Percentiles rank a stretch among this genome's conserved stretches.
These are phyloP conservation scores for Stomatorhinus walkeri DNA, from an alignment of 2,797 vertebrate genomes.

Conservation along the genomic window DNA sequence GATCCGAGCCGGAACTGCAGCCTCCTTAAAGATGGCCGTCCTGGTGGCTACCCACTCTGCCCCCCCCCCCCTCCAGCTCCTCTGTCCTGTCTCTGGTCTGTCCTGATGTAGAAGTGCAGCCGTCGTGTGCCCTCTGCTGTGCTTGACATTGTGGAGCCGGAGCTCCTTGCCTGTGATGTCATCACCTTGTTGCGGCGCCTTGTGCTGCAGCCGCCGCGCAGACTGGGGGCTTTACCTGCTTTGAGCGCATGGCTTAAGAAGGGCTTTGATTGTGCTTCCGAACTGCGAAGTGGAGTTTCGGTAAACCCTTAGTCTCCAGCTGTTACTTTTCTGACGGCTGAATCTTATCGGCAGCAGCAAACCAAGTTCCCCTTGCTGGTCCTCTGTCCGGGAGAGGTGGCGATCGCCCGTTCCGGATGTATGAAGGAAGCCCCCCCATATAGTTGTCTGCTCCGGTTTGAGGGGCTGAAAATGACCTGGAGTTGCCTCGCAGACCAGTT, in stretches of 20 bases:
- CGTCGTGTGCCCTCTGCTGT: background rate
- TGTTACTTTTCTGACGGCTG: background rate
- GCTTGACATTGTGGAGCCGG: background rate
- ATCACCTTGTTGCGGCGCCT: background rate
- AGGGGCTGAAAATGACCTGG: background rate
- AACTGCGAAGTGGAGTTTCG: background rate
- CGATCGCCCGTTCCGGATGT: background rate
- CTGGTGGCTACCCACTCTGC: background rate
- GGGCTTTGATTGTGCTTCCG: background rate
- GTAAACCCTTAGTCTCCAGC: background rate
- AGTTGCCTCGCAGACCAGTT: background rate
- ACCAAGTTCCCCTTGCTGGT: background rate
- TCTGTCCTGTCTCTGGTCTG: background rate
- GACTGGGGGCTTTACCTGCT: background rate
- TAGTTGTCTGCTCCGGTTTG: background rate
- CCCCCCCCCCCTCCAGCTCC: background rate
- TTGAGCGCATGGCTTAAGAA: background rate
- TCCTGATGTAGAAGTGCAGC: background rate
- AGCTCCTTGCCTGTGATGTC: background rate
- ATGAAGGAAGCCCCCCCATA: background rate
- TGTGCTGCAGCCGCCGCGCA: background rate
- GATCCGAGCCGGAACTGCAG: background rate
- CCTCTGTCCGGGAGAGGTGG: background rate
- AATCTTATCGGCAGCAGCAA: background rate
- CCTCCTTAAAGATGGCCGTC: background rate